Percentiles rank a stretch among this genome's conserved stretches.
phyloP scores from a whole-genome alignment of 2,797 vertebrate genomes.

The Artibeus lituratus region DNA sequence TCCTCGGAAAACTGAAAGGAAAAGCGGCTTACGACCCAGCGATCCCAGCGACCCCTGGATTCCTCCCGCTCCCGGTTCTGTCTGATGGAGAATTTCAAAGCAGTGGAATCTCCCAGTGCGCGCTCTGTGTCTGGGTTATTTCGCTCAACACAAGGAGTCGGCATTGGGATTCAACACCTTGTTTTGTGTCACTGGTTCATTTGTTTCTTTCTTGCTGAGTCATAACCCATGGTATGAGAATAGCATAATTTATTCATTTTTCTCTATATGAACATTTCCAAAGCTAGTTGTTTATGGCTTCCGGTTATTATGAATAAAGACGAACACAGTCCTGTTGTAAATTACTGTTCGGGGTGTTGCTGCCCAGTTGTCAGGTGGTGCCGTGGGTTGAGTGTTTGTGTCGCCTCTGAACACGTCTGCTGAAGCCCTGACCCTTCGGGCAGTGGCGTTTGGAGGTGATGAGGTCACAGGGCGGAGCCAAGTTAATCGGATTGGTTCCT shows the following conservation, averaged over 20 bases:
- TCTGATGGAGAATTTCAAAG: background rate
- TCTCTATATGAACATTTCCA: background rate
- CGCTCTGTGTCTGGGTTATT: background rate
- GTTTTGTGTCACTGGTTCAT: background rate
- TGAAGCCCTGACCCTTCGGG: too few species aligned
- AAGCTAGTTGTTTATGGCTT: background rate
- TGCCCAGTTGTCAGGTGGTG: background rate
- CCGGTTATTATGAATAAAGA: background rate
- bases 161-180: background rate
- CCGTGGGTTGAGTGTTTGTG: background rate
- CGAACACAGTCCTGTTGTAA: background rate
- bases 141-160: background rate
- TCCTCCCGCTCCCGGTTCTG: background rate
- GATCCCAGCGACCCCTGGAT: too few species aligned
- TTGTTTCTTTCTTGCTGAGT: background rate
- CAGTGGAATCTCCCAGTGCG: accelerated
- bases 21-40: background rate
- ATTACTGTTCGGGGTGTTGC: background rate
- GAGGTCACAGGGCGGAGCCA: background rate
- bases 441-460: background rate
- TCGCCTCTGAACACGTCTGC: background rate
- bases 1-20: background rate
- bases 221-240: background rate
- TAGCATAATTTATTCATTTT: background rate
- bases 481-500: background rate